Evolutionary conservation across 2,797 vertebrate species (phyloP), one percentile per base, ranked within the genome.

Genomic region (Melopsittacus undulatus): DNA sequence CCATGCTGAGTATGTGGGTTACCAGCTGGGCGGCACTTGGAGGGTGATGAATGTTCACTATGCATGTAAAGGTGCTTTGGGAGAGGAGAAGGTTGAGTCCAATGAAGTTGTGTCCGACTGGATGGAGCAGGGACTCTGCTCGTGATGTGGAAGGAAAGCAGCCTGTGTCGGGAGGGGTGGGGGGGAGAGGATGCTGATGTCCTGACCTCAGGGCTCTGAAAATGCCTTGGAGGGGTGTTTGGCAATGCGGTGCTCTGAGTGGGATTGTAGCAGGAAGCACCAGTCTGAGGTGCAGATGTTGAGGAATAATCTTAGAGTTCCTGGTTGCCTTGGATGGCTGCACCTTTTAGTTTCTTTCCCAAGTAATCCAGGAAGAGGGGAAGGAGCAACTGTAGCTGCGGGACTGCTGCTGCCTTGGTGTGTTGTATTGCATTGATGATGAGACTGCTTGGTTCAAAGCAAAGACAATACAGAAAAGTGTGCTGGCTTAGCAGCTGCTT

Each of bases 1-100:
- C 54, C 11, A 0, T 27, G 77, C 73, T 42, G 62, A 16, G 38
- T 18, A 6, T 0, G 1, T 0, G 0, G 59, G 49, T 66, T 4
- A 2, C 34, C 0, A 1, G 51, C 88, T 49, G 49, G 54, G 59
- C 2, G 7, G 84, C 1, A 2, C 91, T 61, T 19, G 82, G 64
- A 42, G 48, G 26, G 9, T 24, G 13, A 8, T 54, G 34, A 59
- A 23, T 13, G 17, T 68, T 77, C 10, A 0, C 27, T 0, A 0
- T 8, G 48, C 15, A 0, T 3, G 3, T n/a, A 13, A 74, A 83
- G 42, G 36, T 0, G 2, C 61, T 64, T 73, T 15, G 72, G n/a
- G 56, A 46, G 36, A 30, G 51, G 34, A 49, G 61, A 12, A 67
- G 64, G 21, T 8, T n/a, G 18, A 3, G 7, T 57, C 32, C 14